Base-by-base conservation (phyloP, 1,140 invertebrate species). In the Anastrepha ludens region DNA sequence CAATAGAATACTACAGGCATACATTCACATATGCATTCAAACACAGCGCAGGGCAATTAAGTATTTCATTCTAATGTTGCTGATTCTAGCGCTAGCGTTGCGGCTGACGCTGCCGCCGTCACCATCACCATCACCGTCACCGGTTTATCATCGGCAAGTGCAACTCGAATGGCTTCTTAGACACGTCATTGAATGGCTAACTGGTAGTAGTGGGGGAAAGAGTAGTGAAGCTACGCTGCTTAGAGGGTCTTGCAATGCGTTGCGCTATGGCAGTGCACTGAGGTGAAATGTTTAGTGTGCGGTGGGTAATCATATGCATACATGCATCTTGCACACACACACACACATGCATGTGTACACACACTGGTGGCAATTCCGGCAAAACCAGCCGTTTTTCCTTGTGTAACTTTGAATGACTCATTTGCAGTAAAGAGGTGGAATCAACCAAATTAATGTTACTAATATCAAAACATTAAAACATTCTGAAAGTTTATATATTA, bases 41-140 rank as follows among this genome's bases (percentile, higher is more conserved):
- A 55, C 11, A 9, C 20, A 81, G 44, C 44, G 74, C 15, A 58
- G 74, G n/a, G 74, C 74, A 81, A 81, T 81, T 81, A 81, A 41
- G 17, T 81, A 55, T 41, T 7, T 29, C 74, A 55, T 55, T 81
- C 50, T 81, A n/a, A 55, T 81, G 20, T 20, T n/a, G 17, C 8
- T 20, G 74, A 17, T 17, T 20, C 74, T 29, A 9, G 15, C n/a
- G 44, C 74, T 55, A 0, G 29, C 44, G 41, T 8, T 20, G 74
- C n/a, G 9, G 2, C 47, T 55, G 17, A 9, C 8, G 44, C 74
- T 55, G 1, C 15, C 17, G 41, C 44, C 17, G 17, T 29, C 17
- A 41, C 13, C 70, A 8, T 11, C 4, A 29, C 5, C 39, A 41
- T 7, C 1, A 41, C 8, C 44, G 41, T 17, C n/a, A 9, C 5